These are phyloP conservation scores for Reticulitermes speratus DNA, from an alignment of 1,140 invertebrate species.

Conservation along the genomic window DNA sequence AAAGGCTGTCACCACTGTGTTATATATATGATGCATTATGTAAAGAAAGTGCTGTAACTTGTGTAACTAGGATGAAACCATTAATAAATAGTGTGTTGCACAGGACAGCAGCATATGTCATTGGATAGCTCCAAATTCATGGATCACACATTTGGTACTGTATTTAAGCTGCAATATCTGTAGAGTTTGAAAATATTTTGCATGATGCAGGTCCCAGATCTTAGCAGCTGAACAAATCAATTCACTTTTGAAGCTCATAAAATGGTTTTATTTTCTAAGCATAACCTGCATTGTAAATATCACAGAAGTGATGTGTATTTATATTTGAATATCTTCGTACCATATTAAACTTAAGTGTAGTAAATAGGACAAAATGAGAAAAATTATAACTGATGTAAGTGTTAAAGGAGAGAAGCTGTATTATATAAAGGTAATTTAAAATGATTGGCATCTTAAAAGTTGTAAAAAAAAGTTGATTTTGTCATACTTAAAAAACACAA, in stretches of 20 bases:
- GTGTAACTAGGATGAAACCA: too few species aligned
- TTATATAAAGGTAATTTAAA: not conserved
- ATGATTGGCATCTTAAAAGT: not conserved
- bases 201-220: not conserved
- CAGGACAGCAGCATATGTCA: too few species aligned
- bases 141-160: too few species aligned
- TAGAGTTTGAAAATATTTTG: too few species aligned
- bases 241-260: not conserved
- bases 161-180: too few species aligned
- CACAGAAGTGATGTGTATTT: not conserved
- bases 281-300: not conserved
- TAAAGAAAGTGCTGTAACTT: too few species aligned
- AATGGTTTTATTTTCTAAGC: constrained; percentile 14
- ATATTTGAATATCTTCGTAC: not conserved
- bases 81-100: too few species aligned
- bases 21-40: too few species aligned
- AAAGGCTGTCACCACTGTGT: too few species aligned
- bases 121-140: too few species aligned
- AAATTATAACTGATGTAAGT: not conserved
- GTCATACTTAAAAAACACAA: not conserved
- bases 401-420: not conserved
- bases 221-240: not conserved
- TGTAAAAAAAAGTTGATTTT: not conserved
- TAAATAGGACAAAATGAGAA: not conserved
- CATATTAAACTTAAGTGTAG: not conserved